Base-by-base conservation (phyloP, 2,113 vertebrate genomes). In the Monopterus albus region DNA sequence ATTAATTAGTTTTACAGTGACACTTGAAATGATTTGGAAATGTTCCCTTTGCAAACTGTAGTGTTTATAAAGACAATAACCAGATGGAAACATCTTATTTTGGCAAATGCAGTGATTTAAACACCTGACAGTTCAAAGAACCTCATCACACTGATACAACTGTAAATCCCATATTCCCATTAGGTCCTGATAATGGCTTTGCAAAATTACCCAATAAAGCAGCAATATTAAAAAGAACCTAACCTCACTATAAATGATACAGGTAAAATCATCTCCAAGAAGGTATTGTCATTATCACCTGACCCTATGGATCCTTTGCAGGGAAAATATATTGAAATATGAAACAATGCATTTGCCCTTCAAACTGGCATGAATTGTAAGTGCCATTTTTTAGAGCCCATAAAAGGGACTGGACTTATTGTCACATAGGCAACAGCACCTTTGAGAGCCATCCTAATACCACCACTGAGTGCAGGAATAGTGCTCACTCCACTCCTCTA, bases 331-430 rank as follows among this genome's bases (percentile, higher is more conserved):
- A 18, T 21, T 51, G 14, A 52, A 38, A 76, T 49, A 58, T 70
- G 7, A 79, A 45, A 55, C 42, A 11, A 62, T 35, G 55, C 2
- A 62, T 78, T 73, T 66, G 0, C 8, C 29, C 62, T 62, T 17
- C 28, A 66, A 43, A n/a, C 61, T 62, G 45, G 20, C 18, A 53
- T 49, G 0, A 20, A 33, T 36, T 50, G 3, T 35, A 59, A n/a
- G 15, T 36, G 9, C 10, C 10, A 18, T 59, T 62, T 67, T 75
- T 58, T 69, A 17, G 15, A 65, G 23, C 6, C 7, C 13, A n/a
- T 50, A 35, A 6, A 21, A 18, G 45, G 18, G 11, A 29, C n/a
- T 58, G 38, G n/a, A 14, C 18, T 29, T 47, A 38, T 42, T 56
- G 18, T 58, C 61, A 72, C 29, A 38, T 8, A 61, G 47, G n/a